Percentiles rank a stretch among this genome's conserved stretches.
Conservation (phyloP, 2,888 invertebrate species). For the Drosophila pseudotalamancana region DNA sequence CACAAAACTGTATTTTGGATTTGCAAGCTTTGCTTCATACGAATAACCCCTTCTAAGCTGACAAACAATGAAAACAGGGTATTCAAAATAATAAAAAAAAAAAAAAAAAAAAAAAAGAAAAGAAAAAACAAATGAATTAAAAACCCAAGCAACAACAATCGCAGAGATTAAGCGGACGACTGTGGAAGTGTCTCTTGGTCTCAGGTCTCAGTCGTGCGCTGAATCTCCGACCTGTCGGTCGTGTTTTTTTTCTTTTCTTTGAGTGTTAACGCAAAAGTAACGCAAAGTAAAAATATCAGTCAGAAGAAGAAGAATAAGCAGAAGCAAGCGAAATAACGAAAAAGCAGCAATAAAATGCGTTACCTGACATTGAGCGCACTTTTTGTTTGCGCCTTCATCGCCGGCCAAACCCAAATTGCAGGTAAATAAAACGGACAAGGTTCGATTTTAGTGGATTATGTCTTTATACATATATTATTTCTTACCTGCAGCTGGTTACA, state of each 20-base stretch:
- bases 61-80: not conserved
- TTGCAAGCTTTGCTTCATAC: no score
- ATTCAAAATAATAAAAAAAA: not conserved
- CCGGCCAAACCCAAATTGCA: conserved; percentile 72
- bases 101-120: not conserved
- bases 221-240: conserved; percentile 66
- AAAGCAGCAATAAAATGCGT: conserved; percentile 64
- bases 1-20: no score
- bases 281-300: conserved; percentile 60
- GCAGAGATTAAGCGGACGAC: conserved; percentile 25
- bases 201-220: conserved; percentile 63
- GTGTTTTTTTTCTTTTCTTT: no score
- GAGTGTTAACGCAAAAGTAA: not conserved
- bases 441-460: no score
- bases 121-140: not conserved
- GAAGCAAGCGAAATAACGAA: conserved; percentile 8
- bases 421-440: conserved; percentile 67
- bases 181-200: conserved; percentile 21
- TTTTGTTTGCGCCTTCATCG: conserved; percentile 56
- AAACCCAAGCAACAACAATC: conserved; percentile 17
- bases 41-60: not conserved
- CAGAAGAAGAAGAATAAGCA: conserved; percentile 13
- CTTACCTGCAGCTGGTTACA: conserved; percentile 66
- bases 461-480: not conserved
- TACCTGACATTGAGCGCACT: conserved; percentile 65